Conservation (phyloP, 2,797 vertebrate genomes). For the Diplodus sargus region DNA sequence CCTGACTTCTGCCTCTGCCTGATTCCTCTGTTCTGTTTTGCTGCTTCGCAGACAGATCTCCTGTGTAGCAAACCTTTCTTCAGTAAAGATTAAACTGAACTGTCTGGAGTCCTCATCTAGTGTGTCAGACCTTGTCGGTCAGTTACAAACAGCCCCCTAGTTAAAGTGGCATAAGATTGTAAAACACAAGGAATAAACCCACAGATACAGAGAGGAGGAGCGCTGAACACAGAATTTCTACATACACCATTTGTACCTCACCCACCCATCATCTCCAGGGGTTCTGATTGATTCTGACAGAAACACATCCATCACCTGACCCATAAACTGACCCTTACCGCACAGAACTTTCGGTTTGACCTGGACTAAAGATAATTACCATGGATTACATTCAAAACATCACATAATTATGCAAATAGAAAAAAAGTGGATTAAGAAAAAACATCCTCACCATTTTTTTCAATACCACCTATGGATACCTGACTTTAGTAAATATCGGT, state of each 20-base stretch:
- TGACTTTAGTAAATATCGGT: no score
- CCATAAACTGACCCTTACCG: constrained; percentile 14
- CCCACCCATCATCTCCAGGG: background rate
- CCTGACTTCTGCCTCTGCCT: no score
- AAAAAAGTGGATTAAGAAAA: no score
- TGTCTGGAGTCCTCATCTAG: no score
- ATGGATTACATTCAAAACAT: background rate
- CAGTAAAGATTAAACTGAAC: no score
- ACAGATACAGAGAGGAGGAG: background rate
- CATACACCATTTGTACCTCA: background rate
- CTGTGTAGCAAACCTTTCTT: no score
- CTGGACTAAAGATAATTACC: background rate
- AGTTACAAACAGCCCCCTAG: background rate
- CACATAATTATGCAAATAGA: background rate
- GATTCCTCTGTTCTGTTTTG: no score
- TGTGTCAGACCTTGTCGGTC: no score
- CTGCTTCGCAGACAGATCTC: no score
- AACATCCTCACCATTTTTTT: no score
- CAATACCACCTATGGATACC: no score
- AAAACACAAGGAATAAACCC: background rate
- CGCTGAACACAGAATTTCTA: rapidly evolving
- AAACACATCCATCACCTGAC: constrained; percentile 39
- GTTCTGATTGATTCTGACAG: constrained; percentile 24
- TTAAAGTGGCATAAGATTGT: constrained; percentile 3
- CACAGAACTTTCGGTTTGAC: constrained; percentile 6